phyloP scores from a whole-genome alignment of 1,140 invertebrate genomes.

The Saccostrea cuccullata region DNA sequence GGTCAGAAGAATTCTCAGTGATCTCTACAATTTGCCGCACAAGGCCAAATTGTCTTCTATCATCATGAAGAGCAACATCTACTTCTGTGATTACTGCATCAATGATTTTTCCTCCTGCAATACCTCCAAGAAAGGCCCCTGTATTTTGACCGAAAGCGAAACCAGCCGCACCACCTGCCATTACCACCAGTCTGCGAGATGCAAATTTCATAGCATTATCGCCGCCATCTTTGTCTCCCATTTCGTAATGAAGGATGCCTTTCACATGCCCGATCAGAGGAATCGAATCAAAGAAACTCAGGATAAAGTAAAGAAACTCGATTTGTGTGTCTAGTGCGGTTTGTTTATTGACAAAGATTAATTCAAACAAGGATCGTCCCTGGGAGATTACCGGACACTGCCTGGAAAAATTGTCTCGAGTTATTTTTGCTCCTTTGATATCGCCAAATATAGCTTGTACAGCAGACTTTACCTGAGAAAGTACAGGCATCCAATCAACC shows the following conservation, averaged over 20 bases:
- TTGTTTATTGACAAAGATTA: no score
- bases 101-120: slow-evolving; percentile 8
- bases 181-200: background rate
- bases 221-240: slow-evolving; percentile 36
- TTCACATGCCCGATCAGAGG: slow-evolving; percentile 19
- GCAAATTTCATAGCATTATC: slow-evolving; percentile 36
- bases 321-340: no score
- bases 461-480: no score
- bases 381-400: no score
- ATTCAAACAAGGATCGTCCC: no score
- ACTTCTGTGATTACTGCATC: slow-evolving; percentile 8
- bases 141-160: background rate
- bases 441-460: no score
- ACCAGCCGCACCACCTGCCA: background rate
- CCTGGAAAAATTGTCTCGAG: no score
- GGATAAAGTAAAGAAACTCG: no score
- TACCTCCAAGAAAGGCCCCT: slow-evolving; percentile 24
- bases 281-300: no score
- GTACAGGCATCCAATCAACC: no score
- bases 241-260: slow-evolving; percentile 12
- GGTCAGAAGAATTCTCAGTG: no score
- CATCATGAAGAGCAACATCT: background rate
- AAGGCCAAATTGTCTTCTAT: background rate
- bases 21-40: background rate
- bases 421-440: no score